Conservation (phyloP, 2,797 vertebrate species). For the Calcarius lapponicus region DNA sequence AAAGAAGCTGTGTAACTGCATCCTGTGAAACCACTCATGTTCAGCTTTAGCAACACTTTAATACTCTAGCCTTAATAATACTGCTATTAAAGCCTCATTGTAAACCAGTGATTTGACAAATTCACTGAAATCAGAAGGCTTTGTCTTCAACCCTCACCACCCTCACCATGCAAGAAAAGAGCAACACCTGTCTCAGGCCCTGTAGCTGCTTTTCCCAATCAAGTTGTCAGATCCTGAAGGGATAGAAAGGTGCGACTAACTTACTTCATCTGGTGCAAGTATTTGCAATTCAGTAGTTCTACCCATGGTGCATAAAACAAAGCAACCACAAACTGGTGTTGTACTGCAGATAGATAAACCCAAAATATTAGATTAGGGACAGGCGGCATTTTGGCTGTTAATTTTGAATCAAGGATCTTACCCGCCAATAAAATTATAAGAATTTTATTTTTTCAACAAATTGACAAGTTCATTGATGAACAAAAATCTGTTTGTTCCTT, state of each 20-base stretch:
- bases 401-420: neutral
- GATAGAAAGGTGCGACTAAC: neutral
- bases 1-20: neutral
- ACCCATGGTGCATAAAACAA: neutral
- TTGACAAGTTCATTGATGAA: neutral
- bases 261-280: neutral
- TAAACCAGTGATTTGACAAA: neutral
- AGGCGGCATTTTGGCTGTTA: neutral
- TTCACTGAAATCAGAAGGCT: neutral
- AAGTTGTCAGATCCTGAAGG: neutral
- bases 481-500: neutral
- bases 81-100: neutral
- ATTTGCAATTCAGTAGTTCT: neutral
- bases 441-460: neutral
- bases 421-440: neutral
- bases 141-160: neutral
- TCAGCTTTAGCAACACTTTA: neutral
- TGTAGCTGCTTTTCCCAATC: neutral
- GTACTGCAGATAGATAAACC: neutral
- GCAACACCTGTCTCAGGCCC: neutral
- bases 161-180: neutral
- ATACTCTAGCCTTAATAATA: neutral
- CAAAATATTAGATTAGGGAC: neutral
- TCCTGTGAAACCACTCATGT: neutral
- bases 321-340: neutral